Percentiles rank a stretch among this genome's conserved stretches.
Evolutionary conservation across 2,797 vertebrate species (phyloP).

Genomic region (Natrix natrix): DNA sequence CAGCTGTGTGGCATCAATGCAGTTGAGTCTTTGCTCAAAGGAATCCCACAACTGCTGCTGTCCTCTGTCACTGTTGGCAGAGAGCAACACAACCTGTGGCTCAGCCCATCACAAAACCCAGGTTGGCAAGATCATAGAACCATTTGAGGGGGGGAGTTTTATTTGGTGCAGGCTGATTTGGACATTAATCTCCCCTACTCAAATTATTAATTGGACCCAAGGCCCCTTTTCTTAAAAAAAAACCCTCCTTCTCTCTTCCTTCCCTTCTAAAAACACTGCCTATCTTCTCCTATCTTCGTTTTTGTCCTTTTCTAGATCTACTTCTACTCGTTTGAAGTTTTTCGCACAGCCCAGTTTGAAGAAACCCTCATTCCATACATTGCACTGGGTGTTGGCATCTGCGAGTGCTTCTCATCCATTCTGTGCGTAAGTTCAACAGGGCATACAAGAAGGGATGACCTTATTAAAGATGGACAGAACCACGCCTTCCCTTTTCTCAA

Average conservation of each 20-base stretch:
- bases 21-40: slow-evolving; percentile 66
- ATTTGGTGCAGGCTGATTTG: background rate
- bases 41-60: too few species aligned
- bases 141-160: background rate
- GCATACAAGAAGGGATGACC: slow-evolving; percentile 1
- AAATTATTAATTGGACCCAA: background rate
- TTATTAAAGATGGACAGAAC: background rate
- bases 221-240: background rate
- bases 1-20: slow-evolving; percentile 91
- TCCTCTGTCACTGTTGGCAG: background rate
- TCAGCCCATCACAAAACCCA: background rate
- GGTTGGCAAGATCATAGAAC: background rate
- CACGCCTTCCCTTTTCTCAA: background rate
- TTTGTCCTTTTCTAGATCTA: slow-evolving; percentile 79
- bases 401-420: slow-evolving; percentile 85
- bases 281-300: background rate
- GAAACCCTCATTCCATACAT: slow-evolving; percentile 79
- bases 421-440: slow-evolving; percentile 79
- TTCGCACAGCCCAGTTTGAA: slow-evolving; percentile 82
- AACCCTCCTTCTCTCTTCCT: background rate
- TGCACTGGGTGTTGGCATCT: slow-evolving; percentile 84
- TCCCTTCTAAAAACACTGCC: background rate
- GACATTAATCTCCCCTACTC: background rate
- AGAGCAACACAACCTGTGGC: background rate
- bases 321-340: slow-evolving; percentile 88